phyloP scores from a whole-genome alignment of 2,888 invertebrate species.

The Diachrysia chrysitis region DNA sequence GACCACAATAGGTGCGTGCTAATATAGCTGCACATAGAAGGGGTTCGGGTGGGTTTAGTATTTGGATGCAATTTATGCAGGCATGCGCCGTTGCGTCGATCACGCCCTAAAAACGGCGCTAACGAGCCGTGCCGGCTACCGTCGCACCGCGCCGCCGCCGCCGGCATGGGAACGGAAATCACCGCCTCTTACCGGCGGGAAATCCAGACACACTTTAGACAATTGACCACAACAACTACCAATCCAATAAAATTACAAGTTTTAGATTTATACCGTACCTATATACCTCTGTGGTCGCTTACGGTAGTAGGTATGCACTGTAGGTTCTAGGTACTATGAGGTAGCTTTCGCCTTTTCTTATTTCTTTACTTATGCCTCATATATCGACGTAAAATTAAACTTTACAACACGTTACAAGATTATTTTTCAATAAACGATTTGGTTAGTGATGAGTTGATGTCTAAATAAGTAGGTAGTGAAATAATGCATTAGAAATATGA shows the following conservation, averaged over 20 bases:
- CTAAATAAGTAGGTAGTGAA: no score
- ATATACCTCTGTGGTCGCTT: no score
- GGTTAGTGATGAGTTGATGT: slow-evolving; percentile 16
- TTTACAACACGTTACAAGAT: no score
- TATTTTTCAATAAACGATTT: no score
- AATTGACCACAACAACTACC: slow-evolving; percentile 62
- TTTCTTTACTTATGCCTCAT: no score
- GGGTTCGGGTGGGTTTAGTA: slow-evolving; percentile 69
- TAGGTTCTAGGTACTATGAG: no score
- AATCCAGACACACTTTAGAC: slow-evolving; percentile 67
- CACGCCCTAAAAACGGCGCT: slow-evolving; percentile 86
- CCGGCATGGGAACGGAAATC: slow-evolving; percentile 82
- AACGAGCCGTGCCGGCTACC: slow-evolving; percentile 77
- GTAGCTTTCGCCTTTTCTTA: no score
- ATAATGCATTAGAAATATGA: slow-evolving; percentile 28
- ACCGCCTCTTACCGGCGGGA: slow-evolving; percentile 67
- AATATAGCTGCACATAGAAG: slow-evolving; percentile 56
- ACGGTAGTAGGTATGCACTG: no score
- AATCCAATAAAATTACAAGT: slow-evolving; percentile 8
- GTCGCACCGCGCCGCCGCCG: slow-evolving; percentile 54
- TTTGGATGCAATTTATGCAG: slow-evolving; percentile 83
- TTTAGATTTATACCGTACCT: background rate
- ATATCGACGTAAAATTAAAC: no score
- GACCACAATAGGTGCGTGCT: slow-evolving; percentile 60
- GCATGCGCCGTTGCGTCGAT: slow-evolving; percentile 85